These are phyloP conservation scores for Phorcus lineatus DNA, from an alignment of 2,888 invertebrate genomes.

Conservation along the genomic window DNA sequence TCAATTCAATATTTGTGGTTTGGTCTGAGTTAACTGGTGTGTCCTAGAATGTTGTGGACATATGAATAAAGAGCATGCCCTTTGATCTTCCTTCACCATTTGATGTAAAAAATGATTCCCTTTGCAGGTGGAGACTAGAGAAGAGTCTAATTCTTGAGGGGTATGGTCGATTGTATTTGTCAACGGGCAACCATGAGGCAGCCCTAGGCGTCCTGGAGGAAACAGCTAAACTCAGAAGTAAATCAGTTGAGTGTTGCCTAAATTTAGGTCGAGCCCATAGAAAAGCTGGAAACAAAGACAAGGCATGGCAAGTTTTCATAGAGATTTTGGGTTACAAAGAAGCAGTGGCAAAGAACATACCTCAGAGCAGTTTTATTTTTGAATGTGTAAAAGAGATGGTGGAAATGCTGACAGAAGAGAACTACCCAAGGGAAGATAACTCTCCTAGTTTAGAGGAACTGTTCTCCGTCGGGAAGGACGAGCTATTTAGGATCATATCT, in stretches of 20 bases:
- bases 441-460: neutral
- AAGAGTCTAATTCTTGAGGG: slow-evolving; percentile 2
- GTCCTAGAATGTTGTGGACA: too few species aligned
- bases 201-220: too few species aligned
- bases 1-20: too few species aligned
- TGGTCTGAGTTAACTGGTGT: too few species aligned
- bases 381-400: neutral
- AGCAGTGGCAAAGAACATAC: neutral
- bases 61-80: too few species aligned
- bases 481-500: neutral
- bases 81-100: too few species aligned
- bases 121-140: neutral
- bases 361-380: neutral
- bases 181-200: neutral
- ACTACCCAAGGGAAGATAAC: neutral
- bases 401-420: neutral
- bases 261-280: slow-evolving; percentile 7
- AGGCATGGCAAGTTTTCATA: slow-evolving; percentile 4
- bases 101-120: too few species aligned
- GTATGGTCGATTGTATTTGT: slow-evolving; percentile 8
- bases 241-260: neutral
- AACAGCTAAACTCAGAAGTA: too few species aligned
- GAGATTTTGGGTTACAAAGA: neutral
- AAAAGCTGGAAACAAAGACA: neutral
- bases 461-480: neutral